Evolutionary conservation across 2,113 vertebrate species (phyloP), one percentile per base, ranked within the genome.

Genomic region (Leuciscus idus): DNA sequence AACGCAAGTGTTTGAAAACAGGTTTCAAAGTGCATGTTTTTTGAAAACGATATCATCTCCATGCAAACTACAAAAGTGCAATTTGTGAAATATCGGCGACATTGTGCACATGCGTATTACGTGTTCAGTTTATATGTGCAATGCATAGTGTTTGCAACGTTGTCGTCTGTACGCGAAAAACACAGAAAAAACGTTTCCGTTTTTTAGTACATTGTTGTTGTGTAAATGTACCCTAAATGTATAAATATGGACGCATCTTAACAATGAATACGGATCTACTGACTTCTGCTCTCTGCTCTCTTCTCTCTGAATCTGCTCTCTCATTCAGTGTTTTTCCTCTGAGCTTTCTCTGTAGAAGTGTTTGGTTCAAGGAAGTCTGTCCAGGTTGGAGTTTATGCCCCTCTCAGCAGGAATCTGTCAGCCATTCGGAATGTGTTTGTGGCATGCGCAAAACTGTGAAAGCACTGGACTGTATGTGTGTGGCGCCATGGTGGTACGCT

Each of bases 401-500:
- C 81, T 66, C 81, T 33, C 81, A 82, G 62, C 62, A 82, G 81
- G 62, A 52, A 70, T 70, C 64, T 82, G 81, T 82, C 81, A 82
- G 81, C 28, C 64, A 23, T 50, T 82, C 64, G 19, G 19, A 82
- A 82, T 70, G 81, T 82, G 81, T 82, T 82, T 82, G 81, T 82
- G 81, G 81, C 81, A 68, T 82, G 81, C 46, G 46, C 81, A 70
- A 36, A 70, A 82, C 81, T 82, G 80, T 82, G 80, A 86, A 66
- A 74, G 77, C 74, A 76, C 57, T 33, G 74, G 62, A 26, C 57
- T 82, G 87, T 84, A 46, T 83, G 39, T 64, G 74, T 85, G 59
- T 6, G 28, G 90, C 89, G 85, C 86, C 78, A 26, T 91, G 89
- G 88, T 90, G 92, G 93, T 91, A 91, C 91, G 90, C 94, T 93